Evolutionary conservation across 2,888 invertebrate species (phyloP), one percentile per base, ranked within the genome.

Genomic region (Salpingus planirostris): DNA sequence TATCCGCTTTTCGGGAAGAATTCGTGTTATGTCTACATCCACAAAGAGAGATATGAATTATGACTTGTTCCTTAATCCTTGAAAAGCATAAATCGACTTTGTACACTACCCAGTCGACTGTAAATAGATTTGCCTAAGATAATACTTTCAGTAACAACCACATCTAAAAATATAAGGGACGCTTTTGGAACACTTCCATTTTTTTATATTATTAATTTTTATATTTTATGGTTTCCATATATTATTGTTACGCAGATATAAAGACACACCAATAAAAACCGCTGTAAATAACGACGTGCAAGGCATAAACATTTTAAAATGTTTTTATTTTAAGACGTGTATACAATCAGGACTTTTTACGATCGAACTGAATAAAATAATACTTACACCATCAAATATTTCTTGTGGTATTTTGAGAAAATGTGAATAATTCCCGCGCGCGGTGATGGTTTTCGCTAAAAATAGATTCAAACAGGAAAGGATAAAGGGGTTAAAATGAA

Each of bases 121-220:
- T 44, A 46, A 44, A 43, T 41, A 41, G 27, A 33, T 29, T 36
- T 29, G n/a, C n/a, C n/a, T n/a, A 31, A 41, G 37, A 39, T 43
- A 41, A 43, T 39, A 37, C n/a, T n/a, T n/a, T n/a, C n/a, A n/a
- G 38, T 43, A 43, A 40, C 42, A 42, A 38, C 35, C 26, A 28
- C 27, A 22, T 39, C 43, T 46, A 46, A 48, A 46, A 48, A 48
- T 46, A 48, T 44, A 40, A 41, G 42, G 25, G 33, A 24, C 5
- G 21, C 33, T 36, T 27, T 40, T 41, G 43, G 42, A 38, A 40
- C 40, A 26, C 31, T 28, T 41, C 42, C 44, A 47, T 40, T 48
- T 48, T 47, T 48, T 36, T 6, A 7, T 40, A 43, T 24, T 34
- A 42, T 37, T 46, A 38, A 46, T 47, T 46, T 49, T 47, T 31